A percentile compares a stretch with the other conserved stretches of the same genome.
These are phyloP conservation scores for Drosophila leonis DNA, from an alignment of 2,888 invertebrate species.

Conservation along the genomic window DNA sequence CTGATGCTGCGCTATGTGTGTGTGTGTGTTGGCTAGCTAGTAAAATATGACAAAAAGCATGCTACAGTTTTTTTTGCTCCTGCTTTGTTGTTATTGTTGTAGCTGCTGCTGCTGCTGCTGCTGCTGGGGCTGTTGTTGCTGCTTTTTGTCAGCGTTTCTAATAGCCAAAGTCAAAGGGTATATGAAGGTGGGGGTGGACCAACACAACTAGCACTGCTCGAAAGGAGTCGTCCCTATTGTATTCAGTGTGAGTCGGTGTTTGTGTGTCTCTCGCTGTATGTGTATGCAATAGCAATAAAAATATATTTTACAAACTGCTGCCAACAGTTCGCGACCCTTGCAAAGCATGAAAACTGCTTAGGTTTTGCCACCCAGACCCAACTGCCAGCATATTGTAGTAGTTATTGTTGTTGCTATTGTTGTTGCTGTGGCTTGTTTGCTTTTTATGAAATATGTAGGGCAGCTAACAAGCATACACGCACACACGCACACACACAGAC, in stretches of 20 bases:
- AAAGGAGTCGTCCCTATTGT: constrained; percentile 42
- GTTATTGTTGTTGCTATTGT: constrained; percentile 37
- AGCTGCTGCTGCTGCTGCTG: constrained; percentile 33
- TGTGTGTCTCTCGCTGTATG: constrained; percentile 24
- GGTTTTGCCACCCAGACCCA: constrained; percentile 52
- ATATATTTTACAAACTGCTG: constrained; percentile 83
- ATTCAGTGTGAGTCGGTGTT: constrained; percentile 16
- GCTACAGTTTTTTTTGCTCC: constrained; percentile 61
- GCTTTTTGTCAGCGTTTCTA: constrained; percentile 72
- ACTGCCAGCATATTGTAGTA: constrained; percentile 28
- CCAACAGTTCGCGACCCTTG: constrained; percentile 62
- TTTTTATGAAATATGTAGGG: constrained; percentile 80
- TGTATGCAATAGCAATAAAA: constrained; percentile 80
- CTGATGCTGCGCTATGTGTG: constrained; percentile 39
- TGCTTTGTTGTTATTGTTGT: constrained; percentile 23
- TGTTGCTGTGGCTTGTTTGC: constrained; percentile 55
- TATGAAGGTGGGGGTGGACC: constrained; percentile 2
- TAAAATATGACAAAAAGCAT: constrained; percentile 82
- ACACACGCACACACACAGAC: constrained; percentile 13
- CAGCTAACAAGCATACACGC: constrained; percentile 67
- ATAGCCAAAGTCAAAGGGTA: constrained; percentile 78
- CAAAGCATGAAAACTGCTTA: constrained; percentile 73
- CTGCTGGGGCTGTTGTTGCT: constrained; percentile 42
- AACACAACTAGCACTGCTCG: constrained; percentile 18
- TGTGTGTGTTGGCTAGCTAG: constrained; percentile 42